These are phyloP conservation scores for Hetaerina americana DNA, from an alignment of 1,140 invertebrate species.

Conservation along the genomic window DNA sequence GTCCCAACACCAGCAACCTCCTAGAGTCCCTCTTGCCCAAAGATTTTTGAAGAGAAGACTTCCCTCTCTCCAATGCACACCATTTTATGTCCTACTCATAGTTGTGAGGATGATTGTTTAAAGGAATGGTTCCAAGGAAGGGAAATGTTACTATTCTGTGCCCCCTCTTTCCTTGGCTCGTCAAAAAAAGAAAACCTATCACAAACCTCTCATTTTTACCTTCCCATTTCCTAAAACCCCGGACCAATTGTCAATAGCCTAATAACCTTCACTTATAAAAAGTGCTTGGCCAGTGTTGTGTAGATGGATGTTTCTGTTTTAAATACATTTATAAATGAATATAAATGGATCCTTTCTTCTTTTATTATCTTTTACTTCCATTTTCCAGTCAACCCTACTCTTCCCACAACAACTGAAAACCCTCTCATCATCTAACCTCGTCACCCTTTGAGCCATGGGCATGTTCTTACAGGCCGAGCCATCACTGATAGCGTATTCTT, in stretches of 20 bases:
- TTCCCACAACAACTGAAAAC: neutral
- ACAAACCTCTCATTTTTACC: neutral
- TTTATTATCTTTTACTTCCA: neutral
- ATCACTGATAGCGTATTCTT: neutral
- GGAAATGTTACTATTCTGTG: neutral
- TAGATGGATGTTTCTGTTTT: constrained; percentile 6
- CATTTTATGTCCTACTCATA: neutral
- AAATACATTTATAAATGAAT: neutral
- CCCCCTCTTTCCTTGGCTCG: neutral
- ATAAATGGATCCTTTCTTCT: neutral
- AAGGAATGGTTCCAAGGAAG: neutral
- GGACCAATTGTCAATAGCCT: neutral
- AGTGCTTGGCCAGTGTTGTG: constrained; percentile 8
- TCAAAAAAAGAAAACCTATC: no score
- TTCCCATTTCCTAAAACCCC: neutral
- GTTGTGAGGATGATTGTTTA: neutral
- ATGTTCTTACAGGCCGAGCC: neutral
- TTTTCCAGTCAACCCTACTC: neutral
- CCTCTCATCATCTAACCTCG: neutral
- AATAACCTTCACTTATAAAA: neutral
- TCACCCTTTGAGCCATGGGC: neutral
- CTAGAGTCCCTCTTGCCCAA: neutral
- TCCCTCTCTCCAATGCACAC: neutral
- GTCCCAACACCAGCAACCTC: neutral
- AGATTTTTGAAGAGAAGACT: neutral